phyloP scores from a whole-genome alignment of 2,113 vertebrate genomes.

The Salvelinus sp. region DNA sequence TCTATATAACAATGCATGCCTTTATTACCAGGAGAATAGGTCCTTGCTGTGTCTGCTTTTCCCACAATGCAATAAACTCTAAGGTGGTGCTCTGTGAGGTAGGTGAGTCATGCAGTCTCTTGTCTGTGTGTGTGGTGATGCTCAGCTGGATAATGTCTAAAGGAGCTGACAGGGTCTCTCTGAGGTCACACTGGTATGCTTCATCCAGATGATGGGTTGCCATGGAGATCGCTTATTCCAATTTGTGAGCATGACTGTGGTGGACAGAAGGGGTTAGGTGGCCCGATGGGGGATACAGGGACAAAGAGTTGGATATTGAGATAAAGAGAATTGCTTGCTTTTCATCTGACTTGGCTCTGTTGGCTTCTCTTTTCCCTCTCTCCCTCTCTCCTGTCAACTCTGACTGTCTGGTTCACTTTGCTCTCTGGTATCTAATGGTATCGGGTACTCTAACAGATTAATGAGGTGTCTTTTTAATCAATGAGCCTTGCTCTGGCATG shows the following conservation, averaged over 20 bases:
- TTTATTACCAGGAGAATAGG: not conserved
- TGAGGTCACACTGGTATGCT: slow-evolving; percentile 54
- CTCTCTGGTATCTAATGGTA: not conserved
- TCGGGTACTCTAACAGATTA: not conserved
- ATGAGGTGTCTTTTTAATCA: not conserved
- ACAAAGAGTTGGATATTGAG: not conserved
- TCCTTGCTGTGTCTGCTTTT: not conserved
- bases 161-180: slow-evolving; percentile 57
- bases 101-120: not conserved
- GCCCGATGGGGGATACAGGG: not conserved
- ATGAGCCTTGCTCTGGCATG: not conserved
- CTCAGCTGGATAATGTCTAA: slow-evolving; percentile 49
- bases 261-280: not conserved
- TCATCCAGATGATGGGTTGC: slow-evolving; percentile 52
- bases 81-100: not conserved
- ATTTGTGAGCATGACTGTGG: slow-evolving; percentile 10
- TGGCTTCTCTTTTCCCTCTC: no score
- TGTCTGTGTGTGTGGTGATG: not conserved
- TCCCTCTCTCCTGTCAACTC: no score
- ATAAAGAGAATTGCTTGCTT: no score
- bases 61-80: not conserved
- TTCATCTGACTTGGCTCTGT: not conserved
- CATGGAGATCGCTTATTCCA: slow-evolving; percentile 53
- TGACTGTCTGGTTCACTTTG: no score
- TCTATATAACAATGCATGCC: no score